These are phyloP conservation scores for Plusia festucae DNA, from an alignment of 2,888 invertebrate genomes.

Conservation along the genomic window DNA sequence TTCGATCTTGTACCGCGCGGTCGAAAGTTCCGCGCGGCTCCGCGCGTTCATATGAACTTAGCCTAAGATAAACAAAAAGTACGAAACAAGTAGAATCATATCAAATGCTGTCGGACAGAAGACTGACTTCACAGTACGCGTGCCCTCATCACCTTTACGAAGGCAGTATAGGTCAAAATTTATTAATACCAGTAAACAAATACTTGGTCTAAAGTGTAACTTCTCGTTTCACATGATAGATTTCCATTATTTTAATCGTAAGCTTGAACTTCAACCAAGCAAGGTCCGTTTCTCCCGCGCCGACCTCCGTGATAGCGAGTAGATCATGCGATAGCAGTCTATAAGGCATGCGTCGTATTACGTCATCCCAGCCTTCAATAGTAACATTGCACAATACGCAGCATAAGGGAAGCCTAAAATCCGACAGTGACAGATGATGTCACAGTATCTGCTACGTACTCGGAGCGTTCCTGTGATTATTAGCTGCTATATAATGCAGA, in stretches of 20 bases:
- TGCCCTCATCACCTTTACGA: slow-evolving; percentile 9
- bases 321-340: not conserved
- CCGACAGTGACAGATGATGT: slow-evolving; percentile 1
- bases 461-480: too few relatives aligned
- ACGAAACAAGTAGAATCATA: not conserved
- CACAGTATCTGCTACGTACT: not conserved
- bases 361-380: not conserved
- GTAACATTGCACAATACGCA: not conserved
- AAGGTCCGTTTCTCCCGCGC: not conserved
- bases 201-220: slow-evolving; percentile 14
- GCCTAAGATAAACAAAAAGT: too few relatives aligned
- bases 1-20: too few relatives aligned
- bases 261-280: not conserved
- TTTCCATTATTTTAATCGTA: not conserved
- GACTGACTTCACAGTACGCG: not conserved
- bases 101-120: not conserved
- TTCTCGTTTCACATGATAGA: not conserved
- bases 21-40: too few relatives aligned
- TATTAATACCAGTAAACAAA: slow-evolving; percentile 19
- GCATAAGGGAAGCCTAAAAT: not conserved
- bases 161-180: slow-evolving; percentile 7
- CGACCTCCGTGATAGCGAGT: too few relatives aligned
- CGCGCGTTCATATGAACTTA: too few relatives aligned
- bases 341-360: not conserved
- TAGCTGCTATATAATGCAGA: too few relatives aligned